phyloP scores from a whole-genome alignment of 2,113 vertebrate genomes.

The Ptyas mucosa region DNA sequence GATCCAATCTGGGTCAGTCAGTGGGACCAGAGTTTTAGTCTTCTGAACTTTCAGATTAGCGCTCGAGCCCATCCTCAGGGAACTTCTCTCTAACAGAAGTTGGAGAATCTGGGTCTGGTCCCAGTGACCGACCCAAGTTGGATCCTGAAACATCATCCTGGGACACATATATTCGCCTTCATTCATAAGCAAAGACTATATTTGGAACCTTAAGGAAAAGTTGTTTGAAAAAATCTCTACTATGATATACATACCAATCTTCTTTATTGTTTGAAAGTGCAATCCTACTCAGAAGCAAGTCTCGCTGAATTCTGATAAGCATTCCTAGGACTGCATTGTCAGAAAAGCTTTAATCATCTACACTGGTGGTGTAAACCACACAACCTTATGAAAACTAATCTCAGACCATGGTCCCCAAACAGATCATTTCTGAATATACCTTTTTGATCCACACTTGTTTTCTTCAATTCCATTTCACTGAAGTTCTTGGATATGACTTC shows the following conservation, averaged over 20 bases:
- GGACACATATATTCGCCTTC: too few species aligned
- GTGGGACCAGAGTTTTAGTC: too few species aligned
- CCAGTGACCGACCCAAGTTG: too few species aligned
- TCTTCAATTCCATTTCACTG: constrained; percentile 28
- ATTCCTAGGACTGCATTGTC: background rate
- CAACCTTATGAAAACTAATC: background rate
- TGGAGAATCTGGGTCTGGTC: too few species aligned
- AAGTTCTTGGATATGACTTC: constrained; percentile 35
- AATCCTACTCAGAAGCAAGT: background rate
- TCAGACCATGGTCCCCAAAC: background rate
- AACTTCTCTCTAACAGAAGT: too few species aligned
- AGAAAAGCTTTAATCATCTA: background rate
- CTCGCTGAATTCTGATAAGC: background rate
- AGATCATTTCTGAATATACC: constrained; percentile 45
- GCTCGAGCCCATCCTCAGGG: too few species aligned
- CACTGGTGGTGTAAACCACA: background rate
- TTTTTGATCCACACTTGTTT: constrained; percentile 29
- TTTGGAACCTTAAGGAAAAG: background rate
- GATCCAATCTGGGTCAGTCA: too few species aligned
- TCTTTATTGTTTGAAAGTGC: background rate
- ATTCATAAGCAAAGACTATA: background rate
- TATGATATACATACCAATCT: background rate
- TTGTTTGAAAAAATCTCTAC: background rate
- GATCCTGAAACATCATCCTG: too few species aligned
- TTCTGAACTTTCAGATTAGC: too few species aligned